Evolutionary conservation across 2,113 vertebrate genomes (phyloP).

Genomic region (Alaudala cheleensis): DNA sequence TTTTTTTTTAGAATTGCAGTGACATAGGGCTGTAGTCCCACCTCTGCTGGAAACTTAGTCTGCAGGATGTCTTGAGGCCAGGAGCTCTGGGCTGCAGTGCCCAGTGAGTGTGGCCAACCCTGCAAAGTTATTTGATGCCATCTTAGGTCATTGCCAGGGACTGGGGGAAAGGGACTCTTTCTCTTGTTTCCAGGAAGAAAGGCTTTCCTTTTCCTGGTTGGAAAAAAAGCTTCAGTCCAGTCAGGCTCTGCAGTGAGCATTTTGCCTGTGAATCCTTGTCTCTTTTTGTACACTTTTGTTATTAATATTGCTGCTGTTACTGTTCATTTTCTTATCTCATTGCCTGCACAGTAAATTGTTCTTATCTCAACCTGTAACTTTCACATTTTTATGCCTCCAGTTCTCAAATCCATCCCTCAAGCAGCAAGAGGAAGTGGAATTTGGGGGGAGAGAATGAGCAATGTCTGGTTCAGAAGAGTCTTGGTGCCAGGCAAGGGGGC

Average conservation of each 20-base stretch:
- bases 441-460: accelerated
- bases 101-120: not conserved
- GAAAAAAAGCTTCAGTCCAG: accelerated
- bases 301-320: not conserved
- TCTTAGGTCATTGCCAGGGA: not conserved
- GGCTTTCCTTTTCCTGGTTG: accelerated
- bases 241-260: not conserved
- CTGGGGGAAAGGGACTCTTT: not conserved
- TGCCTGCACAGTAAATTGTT: not conserved
- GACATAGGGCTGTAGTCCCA: constrained; percentile 64
- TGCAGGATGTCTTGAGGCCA: constrained; percentile 51
- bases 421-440: not conserved
- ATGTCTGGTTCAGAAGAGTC: not conserved
- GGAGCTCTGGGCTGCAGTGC: not conserved
- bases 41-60: constrained; percentile 56
- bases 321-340: not conserved
- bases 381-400: not conserved
- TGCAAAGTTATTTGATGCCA: not conserved
- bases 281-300: not conserved
- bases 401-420: not conserved
- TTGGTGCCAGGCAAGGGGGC: not conserved
- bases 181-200: not conserved
- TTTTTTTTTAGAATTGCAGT: not conserved
- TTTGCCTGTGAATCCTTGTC: not conserved
- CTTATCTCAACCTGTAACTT: not conserved